phyloP scores from a whole-genome alignment of 2,797 vertebrate genomes.

The Hylomyscus alleni region DNA sequence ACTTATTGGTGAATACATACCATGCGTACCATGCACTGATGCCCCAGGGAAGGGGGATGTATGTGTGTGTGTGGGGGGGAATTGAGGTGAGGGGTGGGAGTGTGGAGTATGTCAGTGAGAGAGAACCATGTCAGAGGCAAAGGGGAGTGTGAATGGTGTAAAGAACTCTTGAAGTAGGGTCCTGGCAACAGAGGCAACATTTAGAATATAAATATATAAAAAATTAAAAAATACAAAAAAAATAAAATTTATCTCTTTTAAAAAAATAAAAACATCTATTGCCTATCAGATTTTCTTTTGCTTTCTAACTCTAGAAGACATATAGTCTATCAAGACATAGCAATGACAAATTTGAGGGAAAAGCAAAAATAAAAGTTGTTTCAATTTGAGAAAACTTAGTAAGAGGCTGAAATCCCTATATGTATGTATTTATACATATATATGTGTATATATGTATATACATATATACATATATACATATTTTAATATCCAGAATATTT shows the following conservation, averaged over 20 bases:
- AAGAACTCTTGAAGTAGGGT: background rate
- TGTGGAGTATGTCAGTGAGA: too few species aligned
- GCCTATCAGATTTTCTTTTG: conserved; percentile 19
- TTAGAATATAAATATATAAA: background rate
- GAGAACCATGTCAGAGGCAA: background rate
- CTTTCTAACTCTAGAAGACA: background rate
- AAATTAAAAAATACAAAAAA: background rate
- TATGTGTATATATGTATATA: too few species aligned
- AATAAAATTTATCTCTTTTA: background rate
- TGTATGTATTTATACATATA: background rate
- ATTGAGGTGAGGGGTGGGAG: background rate
- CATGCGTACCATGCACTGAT: background rate
- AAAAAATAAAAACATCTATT: background rate
- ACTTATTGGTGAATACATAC: background rate
- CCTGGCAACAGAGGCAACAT: background rate
- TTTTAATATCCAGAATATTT: conserved; percentile 24
- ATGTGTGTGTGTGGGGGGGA: background rate
- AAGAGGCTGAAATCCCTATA: background rate
- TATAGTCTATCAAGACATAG: background rate
- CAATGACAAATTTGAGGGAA: background rate
- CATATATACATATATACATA: background rate
- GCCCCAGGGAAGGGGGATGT: background rate
- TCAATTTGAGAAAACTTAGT: background rate
- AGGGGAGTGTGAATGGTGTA: background rate
- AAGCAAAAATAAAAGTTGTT: background rate